These are phyloP conservation scores for Apostichopus leukothele DNA, from an alignment of 53 echinoderm and acorn worm genomes.

Conservation along the genomic window DNA sequence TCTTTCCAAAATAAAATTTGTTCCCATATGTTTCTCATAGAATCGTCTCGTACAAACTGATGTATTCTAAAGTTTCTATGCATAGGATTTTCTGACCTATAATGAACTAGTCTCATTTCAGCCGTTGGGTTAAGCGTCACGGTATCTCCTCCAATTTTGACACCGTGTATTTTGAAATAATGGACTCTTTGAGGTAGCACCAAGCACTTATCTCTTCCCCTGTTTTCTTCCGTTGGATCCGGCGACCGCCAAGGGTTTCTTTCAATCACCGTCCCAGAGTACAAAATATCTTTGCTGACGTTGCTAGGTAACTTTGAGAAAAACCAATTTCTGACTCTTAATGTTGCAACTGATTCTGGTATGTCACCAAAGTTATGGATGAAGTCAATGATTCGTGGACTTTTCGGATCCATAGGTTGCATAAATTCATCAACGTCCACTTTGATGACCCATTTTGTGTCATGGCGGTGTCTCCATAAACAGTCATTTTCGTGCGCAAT, in stretches of 20 bases:
- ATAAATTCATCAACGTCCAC: conserved; percentile 94
- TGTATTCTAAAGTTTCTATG: conserved; percentile 72
- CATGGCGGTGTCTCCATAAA: conserved; percentile 82
- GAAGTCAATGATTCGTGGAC: conserved; percentile 68
- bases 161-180: conserved; percentile 90
- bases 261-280: conserved; percentile 65
- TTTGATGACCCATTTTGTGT: conserved; percentile 82
- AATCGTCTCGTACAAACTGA: conserved; percentile 64
- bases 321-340: conserved; percentile 93
- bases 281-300: conserved; percentile 52
- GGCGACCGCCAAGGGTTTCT: conserved; percentile 75
- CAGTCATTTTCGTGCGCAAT: conserved; percentile 95
- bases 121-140: conserved; percentile 68
- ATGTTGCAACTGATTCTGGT: conserved; percentile 56
- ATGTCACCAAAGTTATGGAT: conserved; percentile 52
- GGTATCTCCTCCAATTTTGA: conserved; percentile 84
- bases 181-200: conserved; percentile 77
- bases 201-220: conserved; percentile 90
- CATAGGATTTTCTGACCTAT: conserved; percentile 81
- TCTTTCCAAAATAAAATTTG: conserved; percentile 57
- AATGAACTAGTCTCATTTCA: conserved; percentile 85
- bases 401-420: conserved; percentile 79
- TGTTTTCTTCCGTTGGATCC: conserved; percentile 69
- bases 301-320: conserved; percentile 66
- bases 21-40: conserved; percentile 75